A percentile compares a stretch with the other conserved stretches of the same genome.
Conservation (phyloP, 2,888 invertebrate species). For the Terebella lapidaria region DNA sequence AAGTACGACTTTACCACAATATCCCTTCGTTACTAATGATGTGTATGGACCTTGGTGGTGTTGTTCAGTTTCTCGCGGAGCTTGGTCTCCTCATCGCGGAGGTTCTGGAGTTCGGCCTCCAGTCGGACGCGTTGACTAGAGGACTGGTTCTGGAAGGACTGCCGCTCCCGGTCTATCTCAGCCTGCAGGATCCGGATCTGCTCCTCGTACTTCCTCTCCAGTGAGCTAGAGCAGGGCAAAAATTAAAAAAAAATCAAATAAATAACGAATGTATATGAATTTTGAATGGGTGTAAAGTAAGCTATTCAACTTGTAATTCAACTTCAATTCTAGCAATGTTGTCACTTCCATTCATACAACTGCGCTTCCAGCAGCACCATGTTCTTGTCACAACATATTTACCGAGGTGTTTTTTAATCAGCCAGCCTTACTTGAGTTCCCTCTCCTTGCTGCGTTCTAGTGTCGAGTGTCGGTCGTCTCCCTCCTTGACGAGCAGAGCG, state of each 20-base stretch:
- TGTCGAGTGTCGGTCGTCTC: conserved; percentile 81
- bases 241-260: background rate
- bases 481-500: conserved; percentile 77
- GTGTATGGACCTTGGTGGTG: conserved; percentile 59
- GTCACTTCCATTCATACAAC: too few relatives aligned
- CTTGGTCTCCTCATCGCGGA: conserved; percentile 67
- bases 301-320: background rate
- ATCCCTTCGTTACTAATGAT: too few relatives aligned
- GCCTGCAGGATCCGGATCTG: conserved; percentile 67
- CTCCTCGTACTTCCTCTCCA: conserved; percentile 75
- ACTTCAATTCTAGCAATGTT: too few relatives aligned
- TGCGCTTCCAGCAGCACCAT: too few relatives aligned
- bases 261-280: background rate
- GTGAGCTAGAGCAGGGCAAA: too few relatives aligned
- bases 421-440: conserved; percentile 60
- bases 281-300: background rate
- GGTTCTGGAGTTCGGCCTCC: conserved; percentile 63
- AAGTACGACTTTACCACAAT: too few relatives aligned
- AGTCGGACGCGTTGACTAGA: conserved; percentile 53
- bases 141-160: conserved; percentile 46
- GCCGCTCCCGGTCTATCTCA: conserved; percentile 64
- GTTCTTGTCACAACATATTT: too few relatives aligned
- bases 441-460: conserved; percentile 73
- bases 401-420: too few relatives aligned
- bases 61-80: conserved; percentile 63